A percentile compares a stretch with the other conserved stretches of the same genome.
phyloP scores from a whole-genome alignment of 2,113 vertebrate genomes.

The Callorhinus ursinus region DNA sequence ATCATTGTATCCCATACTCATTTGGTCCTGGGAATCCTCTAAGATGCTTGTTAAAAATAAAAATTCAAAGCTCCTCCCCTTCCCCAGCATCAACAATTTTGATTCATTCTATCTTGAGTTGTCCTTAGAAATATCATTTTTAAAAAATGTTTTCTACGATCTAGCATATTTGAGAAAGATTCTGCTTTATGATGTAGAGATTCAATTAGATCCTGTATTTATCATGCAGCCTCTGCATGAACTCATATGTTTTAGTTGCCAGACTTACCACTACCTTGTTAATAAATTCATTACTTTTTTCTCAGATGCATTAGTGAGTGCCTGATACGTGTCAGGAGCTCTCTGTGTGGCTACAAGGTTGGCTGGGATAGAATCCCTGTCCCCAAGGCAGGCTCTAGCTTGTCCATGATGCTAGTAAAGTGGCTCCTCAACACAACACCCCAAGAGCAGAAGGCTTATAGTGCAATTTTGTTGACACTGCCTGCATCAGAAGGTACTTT shows the following conservation, averaged over 20 bases:
- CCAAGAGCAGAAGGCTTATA: not conserved
- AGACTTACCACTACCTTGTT: not conserved
- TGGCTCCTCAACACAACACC: not conserved
- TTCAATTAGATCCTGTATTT: not conserved
- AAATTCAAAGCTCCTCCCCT: not conserved
- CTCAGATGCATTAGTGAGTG: not conserved
- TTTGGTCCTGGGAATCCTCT: not conserved
- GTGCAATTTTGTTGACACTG: no score
- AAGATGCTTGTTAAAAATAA: not conserved
- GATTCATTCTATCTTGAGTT: not conserved
- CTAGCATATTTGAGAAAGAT: not conserved
- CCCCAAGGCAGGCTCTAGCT: not conserved
- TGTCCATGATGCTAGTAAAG: not conserved
- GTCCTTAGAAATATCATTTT: not conserved
- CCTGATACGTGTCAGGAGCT: not conserved
- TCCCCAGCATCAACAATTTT: not conserved
- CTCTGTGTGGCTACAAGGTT: not conserved
- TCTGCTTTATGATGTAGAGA: not conserved
- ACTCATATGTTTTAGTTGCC: not conserved
- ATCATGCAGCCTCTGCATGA: not conserved
- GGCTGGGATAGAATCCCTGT: not conserved
- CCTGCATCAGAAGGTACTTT: accelerated
- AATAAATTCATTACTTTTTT: not conserved
- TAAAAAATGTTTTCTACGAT: not conserved
- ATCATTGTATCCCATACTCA: not conserved